A percentile compares a stretch with the other conserved stretches of the same genome.
These are phyloP conservation scores for Cistogaster globosa DNA, from an alignment of 2,888 invertebrate species.

Conservation along the genomic window DNA sequence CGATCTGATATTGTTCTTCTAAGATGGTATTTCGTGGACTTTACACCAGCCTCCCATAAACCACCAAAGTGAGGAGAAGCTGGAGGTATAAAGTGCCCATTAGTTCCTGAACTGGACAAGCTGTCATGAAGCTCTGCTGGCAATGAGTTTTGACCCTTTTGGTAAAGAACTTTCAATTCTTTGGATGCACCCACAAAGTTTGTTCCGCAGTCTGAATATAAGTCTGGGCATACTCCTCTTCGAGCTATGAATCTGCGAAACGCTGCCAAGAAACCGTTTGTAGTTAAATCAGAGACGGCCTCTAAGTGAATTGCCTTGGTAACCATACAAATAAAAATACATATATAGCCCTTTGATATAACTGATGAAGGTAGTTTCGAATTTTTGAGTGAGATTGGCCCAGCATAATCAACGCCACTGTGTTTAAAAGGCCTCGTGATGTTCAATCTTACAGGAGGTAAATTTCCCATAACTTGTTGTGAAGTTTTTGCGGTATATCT, in stretches of 20 bases:
- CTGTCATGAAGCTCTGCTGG: conserved; percentile 28
- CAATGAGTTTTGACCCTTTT: conserved; percentile 32
- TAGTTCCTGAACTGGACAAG: conserved; percentile 18
- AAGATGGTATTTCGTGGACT: conserved; percentile 61
- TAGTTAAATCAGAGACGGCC: conserved; percentile 59
- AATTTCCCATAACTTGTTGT: conserved; percentile 37
- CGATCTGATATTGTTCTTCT: conserved; percentile 42
- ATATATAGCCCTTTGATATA: conserved; percentile 61
- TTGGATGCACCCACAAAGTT: conserved; percentile 66
- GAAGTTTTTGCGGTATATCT: conserved; percentile 28
- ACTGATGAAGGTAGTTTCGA: conserved; percentile 35
- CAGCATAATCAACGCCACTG: too few relatives aligned
- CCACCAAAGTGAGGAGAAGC: conserved; percentile 65
- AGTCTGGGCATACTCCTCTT: conserved; percentile 42
- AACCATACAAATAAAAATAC: conserved; percentile 67
- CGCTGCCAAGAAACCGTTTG: conserved; percentile 67
- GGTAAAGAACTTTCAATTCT: conserved; percentile 30
- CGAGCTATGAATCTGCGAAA: conserved; percentile 60
- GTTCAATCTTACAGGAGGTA: conserved; percentile 9
- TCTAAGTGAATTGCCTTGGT: conserved; percentile 70
- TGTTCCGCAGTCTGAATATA: conserved; percentile 70
- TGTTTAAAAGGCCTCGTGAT: conserved; percentile 21
- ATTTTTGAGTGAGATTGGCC: conserved; percentile 60
- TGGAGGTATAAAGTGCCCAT: conserved; percentile 61
- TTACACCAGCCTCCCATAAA: conserved; percentile 28